Evolutionary conservation across 2,888 invertebrate species (phyloP).

Genomic region (Acronicta leporina): DNA sequence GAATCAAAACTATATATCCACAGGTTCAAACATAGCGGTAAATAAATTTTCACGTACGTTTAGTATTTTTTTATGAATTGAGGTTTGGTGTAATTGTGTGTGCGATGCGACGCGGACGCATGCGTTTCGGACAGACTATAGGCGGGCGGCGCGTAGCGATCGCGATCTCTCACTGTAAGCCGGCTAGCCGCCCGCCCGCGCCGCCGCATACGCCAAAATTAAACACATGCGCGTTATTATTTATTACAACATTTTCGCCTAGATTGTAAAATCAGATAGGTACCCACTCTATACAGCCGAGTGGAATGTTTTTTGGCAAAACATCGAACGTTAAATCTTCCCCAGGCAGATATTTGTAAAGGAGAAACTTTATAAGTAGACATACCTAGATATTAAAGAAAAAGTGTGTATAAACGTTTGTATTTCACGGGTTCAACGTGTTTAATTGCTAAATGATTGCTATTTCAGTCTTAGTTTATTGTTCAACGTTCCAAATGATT

Average conservation of each 20-base stretch:
- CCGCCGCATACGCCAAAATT: slow-evolving; percentile 65
- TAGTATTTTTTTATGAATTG: slow-evolving; percentile 18
- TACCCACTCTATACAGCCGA: slow-evolving; percentile 59
- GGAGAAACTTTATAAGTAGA: slow-evolving; percentile 23
- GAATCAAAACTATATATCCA: slow-evolving; percentile 9
- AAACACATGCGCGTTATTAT: slow-evolving; percentile 79
- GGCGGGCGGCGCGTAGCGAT: slow-evolving; percentile 53
- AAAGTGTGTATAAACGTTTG: slow-evolving; percentile 18
- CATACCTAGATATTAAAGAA: slow-evolving; percentile 19
- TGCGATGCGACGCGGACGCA: slow-evolving; percentile 43
- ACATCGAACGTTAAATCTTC: slow-evolving; percentile 63
- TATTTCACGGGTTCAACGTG: slow-evolving; percentile 34
- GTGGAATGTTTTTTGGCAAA: slow-evolving; percentile 75
- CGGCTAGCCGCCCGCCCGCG: slow-evolving; percentile 43
- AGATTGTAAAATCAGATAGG: slow-evolving; percentile 75
- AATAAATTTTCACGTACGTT: slow-evolving; percentile 49
- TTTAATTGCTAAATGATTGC: slow-evolving; percentile 21
- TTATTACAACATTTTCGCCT: slow-evolving; percentile 80
- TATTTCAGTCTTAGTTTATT: slow-evolving; percentile 35
- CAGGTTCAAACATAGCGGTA: slow-evolving; percentile 13
- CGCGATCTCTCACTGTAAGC: slow-evolving; percentile 67
- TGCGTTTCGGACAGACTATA: slow-evolving; percentile 34
- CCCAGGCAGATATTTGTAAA: slow-evolving; percentile 51
- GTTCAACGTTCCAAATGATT: slow-evolving; percentile 30
- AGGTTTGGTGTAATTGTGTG: slow-evolving; percentile 24